Base-by-base conservation (phyloP, 2,888 invertebrate species). In the Euclidia mi region DNA sequence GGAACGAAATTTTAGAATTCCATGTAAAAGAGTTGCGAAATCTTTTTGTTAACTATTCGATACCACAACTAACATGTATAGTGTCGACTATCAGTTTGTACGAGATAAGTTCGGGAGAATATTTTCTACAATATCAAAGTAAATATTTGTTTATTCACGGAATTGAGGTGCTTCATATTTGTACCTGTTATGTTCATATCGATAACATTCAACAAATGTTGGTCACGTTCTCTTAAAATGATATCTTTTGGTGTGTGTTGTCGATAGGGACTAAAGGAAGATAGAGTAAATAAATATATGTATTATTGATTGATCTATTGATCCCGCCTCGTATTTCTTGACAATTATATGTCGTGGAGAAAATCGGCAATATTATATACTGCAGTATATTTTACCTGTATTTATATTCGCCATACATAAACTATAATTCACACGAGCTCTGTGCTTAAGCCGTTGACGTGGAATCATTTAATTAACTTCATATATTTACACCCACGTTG, bases 1-100 rank as follows among this genome's bases (percentile, higher is more conserved):
- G 77, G 82, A 87, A 84, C 76, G 66, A 65, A 81, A 79, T 74
- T 71, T 69, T 68, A 78, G 71, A 76, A 81, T 70, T 69, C 57
- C 57, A 57, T 65, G 58, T 58, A 46, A 66, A n/a, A 65, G 65
- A 71, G 56, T 87, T 87, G 81, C 78, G 84, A 88, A 84, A 88
- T 75, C 66, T 72, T 70, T 80, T 71, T 76, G 59, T 82, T 57
- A 63, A 64, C 65, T 63, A 60, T 71, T 67, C 49, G 69, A 80
- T 75, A 70, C 51, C 70, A 56, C 47, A 51, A 78, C 74, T 78
- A 81, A 79, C 70, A 77, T 55, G n/a, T n/a, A n/a, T n/a, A n/a
- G n/a, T n/a, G n/a, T n/a, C n/a, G n/a, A n/a, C n/a, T 63, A 63
- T 76, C 65, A 70, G 63, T 68, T 65, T 76, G 71, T 72, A 71